Conservation (phyloP, 2,797 vertebrate species). For the Pipistrellus nathusii region DNA sequence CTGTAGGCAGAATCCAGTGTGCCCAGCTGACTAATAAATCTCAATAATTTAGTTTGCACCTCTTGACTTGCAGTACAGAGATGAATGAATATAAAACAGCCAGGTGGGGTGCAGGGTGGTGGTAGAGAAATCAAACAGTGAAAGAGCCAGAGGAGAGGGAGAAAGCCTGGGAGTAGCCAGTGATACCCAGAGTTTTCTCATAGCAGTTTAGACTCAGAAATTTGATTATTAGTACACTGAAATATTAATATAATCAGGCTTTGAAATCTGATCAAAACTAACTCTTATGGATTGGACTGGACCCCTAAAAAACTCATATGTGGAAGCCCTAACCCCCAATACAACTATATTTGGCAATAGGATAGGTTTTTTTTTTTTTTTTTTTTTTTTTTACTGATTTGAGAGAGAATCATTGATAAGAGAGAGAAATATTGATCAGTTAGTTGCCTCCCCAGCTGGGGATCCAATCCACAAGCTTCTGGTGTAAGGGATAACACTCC, state of each 20-base stretch:
- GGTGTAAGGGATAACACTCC: no score
- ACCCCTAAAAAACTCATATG: not conserved
- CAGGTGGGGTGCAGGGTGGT: not conserved
- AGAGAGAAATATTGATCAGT: no score
- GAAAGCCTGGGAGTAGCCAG: not conserved
- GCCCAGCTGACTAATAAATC: not conserved
- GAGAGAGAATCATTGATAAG: no score
- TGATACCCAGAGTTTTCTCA: not conserved
- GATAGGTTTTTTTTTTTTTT: no score
- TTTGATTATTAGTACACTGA: not conserved
- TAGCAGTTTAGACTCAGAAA: not conserved
- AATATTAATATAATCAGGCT: not conserved
- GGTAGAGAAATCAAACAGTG: not conserved
- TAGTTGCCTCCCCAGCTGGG: no score
- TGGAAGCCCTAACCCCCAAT: not conserved
- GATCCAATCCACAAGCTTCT: no score
- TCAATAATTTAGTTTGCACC: not conserved
- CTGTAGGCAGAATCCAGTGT: not conserved
- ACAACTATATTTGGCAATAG: not conserved
- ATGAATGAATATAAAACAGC: not conserved
- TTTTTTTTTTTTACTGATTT: no score
- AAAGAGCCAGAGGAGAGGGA: not conserved
- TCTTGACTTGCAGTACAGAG: not conserved
- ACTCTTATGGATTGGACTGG: not conserved
- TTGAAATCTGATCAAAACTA: constrained; percentile 37